Percentiles rank a stretch among this genome's conserved stretches.
Conservation (phyloP, 2,888 invertebrate genomes). For the Keiferia lycopersicella region DNA sequence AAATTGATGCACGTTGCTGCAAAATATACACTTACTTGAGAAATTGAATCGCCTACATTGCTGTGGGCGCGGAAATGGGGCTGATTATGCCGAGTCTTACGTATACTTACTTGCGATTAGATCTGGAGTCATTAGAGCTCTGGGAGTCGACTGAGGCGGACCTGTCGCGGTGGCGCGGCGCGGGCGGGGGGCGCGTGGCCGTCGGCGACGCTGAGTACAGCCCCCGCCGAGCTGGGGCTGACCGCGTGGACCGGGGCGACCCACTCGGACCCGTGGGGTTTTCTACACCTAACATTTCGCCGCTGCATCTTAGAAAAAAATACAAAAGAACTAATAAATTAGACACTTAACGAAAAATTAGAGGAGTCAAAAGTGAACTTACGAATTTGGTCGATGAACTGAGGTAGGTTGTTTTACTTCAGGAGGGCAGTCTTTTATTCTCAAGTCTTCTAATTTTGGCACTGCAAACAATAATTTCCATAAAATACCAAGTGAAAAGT, state of each 20-base stretch:
- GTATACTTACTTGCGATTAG: constrained; percentile 84
- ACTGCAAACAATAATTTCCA: constrained; percentile 52
- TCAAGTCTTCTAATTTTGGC: constrained; percentile 78
- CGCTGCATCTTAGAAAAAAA: constrained; percentile 52
- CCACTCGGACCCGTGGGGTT: constrained; percentile 68
- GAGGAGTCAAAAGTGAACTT: constrained; percentile 55
- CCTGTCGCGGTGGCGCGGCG: constrained; percentile 82
- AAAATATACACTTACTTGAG: not conserved
- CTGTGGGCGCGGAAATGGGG: constrained; percentile 3
- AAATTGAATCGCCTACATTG: constrained; percentile 4
- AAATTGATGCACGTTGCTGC: not conserved
- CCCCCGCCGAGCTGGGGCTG: constrained; percentile 88
- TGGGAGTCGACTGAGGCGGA: constrained; percentile 94
- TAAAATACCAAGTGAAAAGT: not conserved
- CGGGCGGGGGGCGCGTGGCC: constrained; percentile 91
- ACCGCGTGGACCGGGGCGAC: constrained; percentile 90
- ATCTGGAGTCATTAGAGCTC: constrained; percentile 92
- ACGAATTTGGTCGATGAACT: constrained; percentile 76
- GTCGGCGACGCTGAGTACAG: constrained; percentile 87
- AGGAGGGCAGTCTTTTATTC: constrained; percentile 78
- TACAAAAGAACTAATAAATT: not conserved
- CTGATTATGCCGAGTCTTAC: constrained; percentile 1
- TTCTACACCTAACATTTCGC: constrained; percentile 67
- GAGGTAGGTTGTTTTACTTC: constrained; percentile 79
- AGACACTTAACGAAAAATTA: no score